Evolutionary conservation across 2,888 invertebrate genomes (phyloP).

Genomic region (Orthonychiurus folsomi): DNA sequence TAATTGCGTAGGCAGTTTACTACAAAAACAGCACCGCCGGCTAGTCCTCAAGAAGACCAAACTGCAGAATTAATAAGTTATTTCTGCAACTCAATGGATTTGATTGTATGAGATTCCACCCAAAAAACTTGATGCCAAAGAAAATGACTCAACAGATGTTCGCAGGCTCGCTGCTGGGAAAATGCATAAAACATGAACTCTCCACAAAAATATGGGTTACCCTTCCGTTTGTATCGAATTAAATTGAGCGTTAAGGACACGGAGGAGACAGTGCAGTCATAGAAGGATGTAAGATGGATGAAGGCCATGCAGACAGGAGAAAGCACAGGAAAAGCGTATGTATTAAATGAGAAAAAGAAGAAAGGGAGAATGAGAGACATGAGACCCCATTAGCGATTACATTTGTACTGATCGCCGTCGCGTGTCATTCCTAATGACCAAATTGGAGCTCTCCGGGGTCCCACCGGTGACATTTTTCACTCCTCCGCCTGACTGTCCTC

Average conservation of each 20-base stretch:
- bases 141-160: too few relatives aligned
- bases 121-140: too few relatives aligned
- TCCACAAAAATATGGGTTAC: too few relatives aligned
- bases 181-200: too few relatives aligned
- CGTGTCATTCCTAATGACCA: constrained; percentile 33
- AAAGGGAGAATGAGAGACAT: constrained; percentile 4
- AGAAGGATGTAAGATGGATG: neutral
- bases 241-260: too few relatives aligned
- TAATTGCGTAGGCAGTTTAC: too few relatives aligned
- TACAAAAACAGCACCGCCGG: too few relatives aligned
- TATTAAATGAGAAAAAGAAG: constrained; percentile 2
- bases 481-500: constrained; percentile 4
- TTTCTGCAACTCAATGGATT: too few relatives aligned
- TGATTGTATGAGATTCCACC: too few relatives aligned
- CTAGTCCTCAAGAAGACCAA: too few relatives aligned
- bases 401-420: constrained; percentile 37
- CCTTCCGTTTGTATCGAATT: neutral
- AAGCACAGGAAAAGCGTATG: neutral
- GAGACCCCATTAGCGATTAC: constrained; percentile 13
- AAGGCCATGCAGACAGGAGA: neutral
- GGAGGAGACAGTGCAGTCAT: neutral
- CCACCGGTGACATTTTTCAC: constrained; percentile 18
- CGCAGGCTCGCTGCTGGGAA: too few relatives aligned
- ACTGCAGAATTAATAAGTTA: too few relatives aligned
- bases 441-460: constrained; percentile 22